These are phyloP conservation scores for Charina bottae DNA, from an alignment of 2,113 vertebrate genomes.

Conservation along the genomic window DNA sequence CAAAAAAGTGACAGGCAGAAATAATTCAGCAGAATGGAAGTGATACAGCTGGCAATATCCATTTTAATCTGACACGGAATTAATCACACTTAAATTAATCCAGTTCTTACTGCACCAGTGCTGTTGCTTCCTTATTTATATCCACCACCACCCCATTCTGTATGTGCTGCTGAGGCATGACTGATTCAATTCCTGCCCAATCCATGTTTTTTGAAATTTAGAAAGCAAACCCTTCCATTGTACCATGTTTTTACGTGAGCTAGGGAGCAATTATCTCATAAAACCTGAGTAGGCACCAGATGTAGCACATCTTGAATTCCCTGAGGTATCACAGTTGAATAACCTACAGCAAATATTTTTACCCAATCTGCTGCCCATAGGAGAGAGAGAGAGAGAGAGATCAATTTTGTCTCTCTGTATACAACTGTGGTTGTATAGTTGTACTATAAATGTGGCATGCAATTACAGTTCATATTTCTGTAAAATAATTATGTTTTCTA, in stretches of 20 bases:
- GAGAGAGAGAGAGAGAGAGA: constrained; percentile 21
- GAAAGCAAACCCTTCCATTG: constrained; percentile 73
- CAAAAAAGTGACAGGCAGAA: constrained; percentile 60
- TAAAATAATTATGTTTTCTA: neutral
- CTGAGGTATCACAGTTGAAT: constrained; percentile 77
- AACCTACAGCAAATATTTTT: constrained; percentile 91
- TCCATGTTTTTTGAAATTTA: constrained; percentile 76
- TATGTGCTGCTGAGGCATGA: constrained; percentile 74
- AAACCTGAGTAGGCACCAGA: constrained; percentile 78
- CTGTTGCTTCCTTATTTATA: constrained; percentile 79
- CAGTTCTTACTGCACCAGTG: constrained; percentile 74
- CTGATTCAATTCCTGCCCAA: constrained; percentile 80
- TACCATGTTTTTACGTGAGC: constrained; percentile 71
- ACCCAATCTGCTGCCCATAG: constrained; percentile 73
- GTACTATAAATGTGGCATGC: neutral
- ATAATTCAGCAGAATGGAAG: constrained; percentile 72
- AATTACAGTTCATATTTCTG: neutral
- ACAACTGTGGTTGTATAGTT: neutral
- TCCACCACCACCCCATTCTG: constrained; percentile 44
- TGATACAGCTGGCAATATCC: constrained; percentile 89
- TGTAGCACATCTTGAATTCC: constrained; percentile 72
- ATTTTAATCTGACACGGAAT: constrained; percentile 86
- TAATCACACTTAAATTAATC: constrained; percentile 85
- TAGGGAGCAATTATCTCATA: constrained; percentile 78
- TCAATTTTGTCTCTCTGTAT: constrained; percentile 31